Conservation (phyloP, 1,140 invertebrate genomes). For the Vanessa atalanta region DNA sequence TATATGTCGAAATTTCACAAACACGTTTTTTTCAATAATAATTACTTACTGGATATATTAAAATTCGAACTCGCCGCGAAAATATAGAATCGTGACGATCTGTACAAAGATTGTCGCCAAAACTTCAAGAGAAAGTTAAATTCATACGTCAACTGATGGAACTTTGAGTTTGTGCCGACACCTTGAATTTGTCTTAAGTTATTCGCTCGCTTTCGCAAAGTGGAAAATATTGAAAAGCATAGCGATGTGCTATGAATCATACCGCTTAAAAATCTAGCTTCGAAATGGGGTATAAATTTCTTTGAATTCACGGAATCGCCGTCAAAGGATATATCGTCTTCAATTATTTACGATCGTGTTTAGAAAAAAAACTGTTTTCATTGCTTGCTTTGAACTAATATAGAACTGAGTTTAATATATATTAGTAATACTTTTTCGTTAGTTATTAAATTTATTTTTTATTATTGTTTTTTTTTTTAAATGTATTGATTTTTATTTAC, state of each 20-base stretch:
- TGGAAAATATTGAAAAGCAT: conserved; percentile 13
- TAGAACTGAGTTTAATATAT: no score
- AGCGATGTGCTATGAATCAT: conserved; percentile 1
- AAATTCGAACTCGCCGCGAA: background rate
- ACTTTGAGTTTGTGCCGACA: background rate
- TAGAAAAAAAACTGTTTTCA: no score
- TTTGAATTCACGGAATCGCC: background rate
- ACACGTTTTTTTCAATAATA: no score
- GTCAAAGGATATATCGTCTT: background rate
- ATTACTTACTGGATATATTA: no score
- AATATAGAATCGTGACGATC: background rate
- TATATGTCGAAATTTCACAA: no score
- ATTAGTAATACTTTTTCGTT: no score
- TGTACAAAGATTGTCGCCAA: background rate
- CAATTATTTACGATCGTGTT: background rate
- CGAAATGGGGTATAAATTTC: background rate
- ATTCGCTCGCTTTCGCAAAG: conserved; percentile 5
- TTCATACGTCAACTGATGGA: conserved; percentile 9
- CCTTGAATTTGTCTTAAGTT: conserved; percentile 11
- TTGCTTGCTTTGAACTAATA: no score
- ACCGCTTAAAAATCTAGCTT: conserved; percentile 1
- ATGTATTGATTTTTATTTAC: no score
- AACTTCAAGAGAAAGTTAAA: background rate
- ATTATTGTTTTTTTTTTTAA: no score
- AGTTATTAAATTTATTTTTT: no score